These are phyloP conservation scores for Drosophila vallismaia DNA, from an alignment of 2,888 invertebrate genomes.

Conservation along the genomic window DNA sequence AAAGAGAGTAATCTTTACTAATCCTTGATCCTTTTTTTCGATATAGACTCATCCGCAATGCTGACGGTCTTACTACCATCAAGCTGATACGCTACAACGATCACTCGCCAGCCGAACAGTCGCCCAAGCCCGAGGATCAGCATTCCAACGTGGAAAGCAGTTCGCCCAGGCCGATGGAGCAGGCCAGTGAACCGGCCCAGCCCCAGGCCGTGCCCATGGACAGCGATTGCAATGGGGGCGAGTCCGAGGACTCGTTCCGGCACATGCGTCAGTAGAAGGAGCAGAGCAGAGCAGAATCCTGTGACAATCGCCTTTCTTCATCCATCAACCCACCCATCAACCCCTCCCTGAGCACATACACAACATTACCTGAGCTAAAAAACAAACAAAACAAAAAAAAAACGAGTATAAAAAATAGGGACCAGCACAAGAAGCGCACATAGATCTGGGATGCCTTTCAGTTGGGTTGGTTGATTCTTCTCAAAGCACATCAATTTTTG, in stretches of 20 bases:
- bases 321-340: slow-evolving; percentile 1
- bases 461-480: slow-evolving; percentile 7
- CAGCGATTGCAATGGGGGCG: slow-evolving; percentile 63
- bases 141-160: slow-evolving; percentile 17
- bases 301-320: slow-evolving; percentile 29
- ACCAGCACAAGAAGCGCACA: slow-evolving; percentile 54
- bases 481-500: neutral
- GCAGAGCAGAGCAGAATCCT: slow-evolving; percentile 13
- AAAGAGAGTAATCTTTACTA: neutral
- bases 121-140: slow-evolving; percentile 53
- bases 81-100: slow-evolving; percentile 83
- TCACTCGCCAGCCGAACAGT: slow-evolving; percentile 41
- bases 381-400: slow-evolving; percentile 11
- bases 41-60: slow-evolving; percentile 83
- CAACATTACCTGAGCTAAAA: slow-evolving; percentile 47
- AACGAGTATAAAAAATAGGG: slow-evolving; percentile 30
- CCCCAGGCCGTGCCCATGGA: slow-evolving; percentile 64
- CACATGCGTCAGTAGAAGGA: slow-evolving; percentile 70
- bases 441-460: slow-evolving; percentile 44
- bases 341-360: slow-evolving; percentile 20
- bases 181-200: slow-evolving; percentile 51
- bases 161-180: slow-evolving; percentile 63
- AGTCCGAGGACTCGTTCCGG: slow-evolving; percentile 62
- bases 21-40: slow-evolving; percentile 22
- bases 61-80: slow-evolving; percentile 84